phyloP scores from a whole-genome alignment of 2,888 invertebrate genomes.

The Exephanes ischioxanthus region DNA sequence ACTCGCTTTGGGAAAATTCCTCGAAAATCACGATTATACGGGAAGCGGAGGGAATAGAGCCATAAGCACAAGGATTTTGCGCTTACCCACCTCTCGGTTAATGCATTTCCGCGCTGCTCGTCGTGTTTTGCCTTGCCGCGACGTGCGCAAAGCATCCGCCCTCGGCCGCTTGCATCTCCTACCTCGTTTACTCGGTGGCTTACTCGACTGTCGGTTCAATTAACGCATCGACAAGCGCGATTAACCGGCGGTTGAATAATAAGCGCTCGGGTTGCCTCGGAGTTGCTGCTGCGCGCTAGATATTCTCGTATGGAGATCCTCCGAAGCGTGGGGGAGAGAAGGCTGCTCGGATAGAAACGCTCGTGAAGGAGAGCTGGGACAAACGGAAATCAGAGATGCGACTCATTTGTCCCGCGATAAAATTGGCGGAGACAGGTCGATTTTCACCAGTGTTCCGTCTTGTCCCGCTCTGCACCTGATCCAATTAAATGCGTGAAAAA shows the following conservation, averaged over 20 bases:
- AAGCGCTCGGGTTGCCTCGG: slow-evolving; percentile 17
- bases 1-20: not conserved
- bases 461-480: too few species aligned
- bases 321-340: not conserved
- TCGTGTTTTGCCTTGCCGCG: slow-evolving; percentile 38
- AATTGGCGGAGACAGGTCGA: too few species aligned
- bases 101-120: not conserved
- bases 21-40: slow-evolving; percentile 32
- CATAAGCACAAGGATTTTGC: slow-evolving; percentile 22
- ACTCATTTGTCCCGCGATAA: too few species aligned
- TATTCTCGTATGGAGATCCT: slow-evolving; percentile 1
- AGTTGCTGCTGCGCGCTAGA: not conserved
- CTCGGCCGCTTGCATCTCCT: slow-evolving; percentile 56
- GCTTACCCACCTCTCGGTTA: not conserved
- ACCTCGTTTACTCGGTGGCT: slow-evolving; percentile 56
- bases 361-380: not conserved
- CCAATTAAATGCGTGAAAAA: too few species aligned
- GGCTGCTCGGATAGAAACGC: not conserved
- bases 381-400: too few species aligned
- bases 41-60: slow-evolving; percentile 5
- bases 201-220: slow-evolving; percentile 63
- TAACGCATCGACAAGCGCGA: slow-evolving; percentile 63
- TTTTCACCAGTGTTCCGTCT: too few species aligned
- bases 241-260: slow-evolving; percentile 55
- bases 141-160: slow-evolving; percentile 26